Base-by-base conservation (phyloP, 2,888 invertebrate species). In the Dicycla oo region DNA sequence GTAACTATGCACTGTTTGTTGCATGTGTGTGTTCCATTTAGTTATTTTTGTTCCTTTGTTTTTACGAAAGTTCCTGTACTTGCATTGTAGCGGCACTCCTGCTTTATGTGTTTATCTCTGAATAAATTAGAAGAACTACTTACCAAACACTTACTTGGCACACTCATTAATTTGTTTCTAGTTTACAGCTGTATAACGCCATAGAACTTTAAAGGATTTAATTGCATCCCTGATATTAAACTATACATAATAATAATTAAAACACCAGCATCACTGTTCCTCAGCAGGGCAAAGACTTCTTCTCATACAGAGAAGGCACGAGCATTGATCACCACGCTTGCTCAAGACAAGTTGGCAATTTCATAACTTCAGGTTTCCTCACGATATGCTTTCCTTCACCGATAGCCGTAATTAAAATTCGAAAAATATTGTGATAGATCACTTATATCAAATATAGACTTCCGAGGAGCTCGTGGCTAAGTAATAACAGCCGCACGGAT, bases 21-120 rank as follows among this genome's bases (percentile, higher is more conserved):
- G 77, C 82, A 77, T 74, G 60, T 34, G 66, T 75, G 81, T 49
- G 77, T 57, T 57, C n/a, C 20, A 34, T 75, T 56, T 67, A 34
- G 49, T 34, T 56, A 6, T 43, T 53, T 63, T n/a, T n/a, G 62
- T 62, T 20, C 43, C 18, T 70, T 81, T 81, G 64, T 62, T 81
- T 74, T 49, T 30, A 26, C 34, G 15, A 20, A 69, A 61, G 64
- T 62, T 54, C 57, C 47, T 69, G 13, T 61, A 81, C 47, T 38
- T 75, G 47, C 53, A 69, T 45, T 61, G 30, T 53, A 34, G 54
- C 23, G 7, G n/a, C 20, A 43, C 18, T 53, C 11, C 13, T 53
- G 43, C 18, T 60, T 54, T 45, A n/a, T 51, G 49, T 64, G 57
- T 63, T 43, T 72, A 23, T n/a, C 18, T 53, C 13, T 60, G 30